Conservation (phyloP, 2,797 vertebrate species). For the Lepidocolaptes lacrymiger region DNA sequence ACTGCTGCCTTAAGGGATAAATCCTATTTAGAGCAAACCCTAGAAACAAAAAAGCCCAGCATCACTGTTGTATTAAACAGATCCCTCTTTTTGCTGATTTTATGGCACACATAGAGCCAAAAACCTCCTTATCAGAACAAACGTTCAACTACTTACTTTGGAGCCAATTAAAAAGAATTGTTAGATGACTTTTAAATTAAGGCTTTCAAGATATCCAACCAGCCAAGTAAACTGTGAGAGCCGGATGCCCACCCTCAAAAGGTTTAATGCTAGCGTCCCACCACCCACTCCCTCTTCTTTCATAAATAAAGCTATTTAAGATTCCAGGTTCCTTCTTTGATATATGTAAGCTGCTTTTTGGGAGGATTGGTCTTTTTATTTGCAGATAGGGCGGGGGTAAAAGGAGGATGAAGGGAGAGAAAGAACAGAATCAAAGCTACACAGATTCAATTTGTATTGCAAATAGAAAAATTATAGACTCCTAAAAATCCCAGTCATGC, state of each 20-base stretch:
- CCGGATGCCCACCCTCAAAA: conserved; percentile 56
- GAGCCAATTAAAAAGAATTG: conserved; percentile 69
- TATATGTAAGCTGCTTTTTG: conserved; percentile 34
- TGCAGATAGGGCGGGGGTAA: not conserved
- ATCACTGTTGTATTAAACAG: conserved; percentile 74
- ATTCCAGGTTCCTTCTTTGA: conserved; percentile 51
- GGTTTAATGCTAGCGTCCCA: conserved; percentile 24
- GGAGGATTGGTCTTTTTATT: conserved; percentile 25
- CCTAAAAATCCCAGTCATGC: not conserved
- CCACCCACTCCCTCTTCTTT: conserved; percentile 44
- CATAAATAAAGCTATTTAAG: conserved; percentile 54
- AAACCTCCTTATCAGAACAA: conserved; percentile 71
- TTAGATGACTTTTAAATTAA: conserved; percentile 74
- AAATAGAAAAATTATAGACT: not conserved
- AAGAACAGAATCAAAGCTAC: not conserved
- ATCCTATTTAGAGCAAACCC: conserved; percentile 61
- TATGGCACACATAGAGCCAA: conserved; percentile 72
- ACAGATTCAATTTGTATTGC: not conserved
- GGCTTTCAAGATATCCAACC: conserved; percentile 64
- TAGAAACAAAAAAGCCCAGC: conserved; percentile 66
- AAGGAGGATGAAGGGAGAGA: not conserved
- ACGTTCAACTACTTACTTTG: conserved; percentile 68
- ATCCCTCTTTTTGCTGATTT: conserved; percentile 76
- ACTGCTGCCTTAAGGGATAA: conserved; percentile 74
- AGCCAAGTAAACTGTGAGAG: conserved; percentile 54